phyloP scores from a whole-genome alignment of 2,113 vertebrate genomes.

The Triplophysa siluroides region DNA sequence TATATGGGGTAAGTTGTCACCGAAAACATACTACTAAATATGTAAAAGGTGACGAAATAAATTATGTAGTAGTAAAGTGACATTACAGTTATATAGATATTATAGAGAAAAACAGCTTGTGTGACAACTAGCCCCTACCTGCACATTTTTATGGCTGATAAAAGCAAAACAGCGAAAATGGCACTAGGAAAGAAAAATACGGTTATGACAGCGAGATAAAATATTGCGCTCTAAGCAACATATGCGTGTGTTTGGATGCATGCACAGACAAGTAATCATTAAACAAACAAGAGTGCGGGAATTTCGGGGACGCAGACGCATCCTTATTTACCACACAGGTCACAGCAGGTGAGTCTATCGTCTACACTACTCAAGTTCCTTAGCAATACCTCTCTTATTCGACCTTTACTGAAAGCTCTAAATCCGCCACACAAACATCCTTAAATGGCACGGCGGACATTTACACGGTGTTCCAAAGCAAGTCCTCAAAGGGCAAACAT shows the following conservation, averaged over 20 bases:
- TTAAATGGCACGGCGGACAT: slow-evolving; percentile 47
- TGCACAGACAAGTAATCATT: not conserved
- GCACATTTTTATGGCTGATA: too few relatives aligned
- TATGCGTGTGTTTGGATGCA: not conserved
- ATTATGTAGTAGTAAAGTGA: too few relatives aligned
- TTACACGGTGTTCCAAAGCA: slow-evolving; percentile 46
- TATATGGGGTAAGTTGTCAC: too few relatives aligned
- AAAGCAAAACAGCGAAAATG: not conserved
- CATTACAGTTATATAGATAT: too few relatives aligned
- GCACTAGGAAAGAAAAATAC: not conserved
- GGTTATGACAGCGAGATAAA: not conserved
- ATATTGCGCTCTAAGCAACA: not conserved
- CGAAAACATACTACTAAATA: too few relatives aligned
- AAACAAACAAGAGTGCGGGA: slow-evolving; percentile 1
- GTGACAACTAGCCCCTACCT: too few relatives aligned
- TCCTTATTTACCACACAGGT: slow-evolving; percentile 19
- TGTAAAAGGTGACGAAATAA: too few relatives aligned
- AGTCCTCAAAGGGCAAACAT: slow-evolving; percentile 52
- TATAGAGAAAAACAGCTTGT: too few relatives aligned
- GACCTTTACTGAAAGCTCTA: slow-evolving; percentile 42
- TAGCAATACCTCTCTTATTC: slow-evolving; percentile 35
- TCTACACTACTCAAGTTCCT: slow-evolving; percentile 1
- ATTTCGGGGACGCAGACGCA: not conserved
- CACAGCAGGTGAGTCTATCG: slow-evolving; percentile 27
- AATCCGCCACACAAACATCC: slow-evolving; percentile 52